A percentile compares a stretch with the other conserved stretches of the same genome.
Conservation (phyloP, 2,888 invertebrate genomes). For the Lochmaea capreae region DNA sequence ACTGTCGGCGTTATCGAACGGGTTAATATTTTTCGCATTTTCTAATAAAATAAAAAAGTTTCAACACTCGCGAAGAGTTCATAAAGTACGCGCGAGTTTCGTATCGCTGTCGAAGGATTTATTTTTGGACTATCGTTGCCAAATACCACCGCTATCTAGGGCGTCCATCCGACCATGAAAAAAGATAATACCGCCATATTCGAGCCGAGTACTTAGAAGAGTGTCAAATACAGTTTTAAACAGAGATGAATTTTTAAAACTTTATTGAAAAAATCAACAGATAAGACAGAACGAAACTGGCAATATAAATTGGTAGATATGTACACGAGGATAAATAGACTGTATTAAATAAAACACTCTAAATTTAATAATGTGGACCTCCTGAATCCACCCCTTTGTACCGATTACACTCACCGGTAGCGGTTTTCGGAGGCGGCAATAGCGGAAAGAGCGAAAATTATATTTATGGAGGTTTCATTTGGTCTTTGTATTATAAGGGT, state of each 20-base stretch:
- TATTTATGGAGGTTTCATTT: constrained; percentile 31
- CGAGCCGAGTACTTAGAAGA: constrained; percentile 29
- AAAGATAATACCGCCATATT: constrained; percentile 49
- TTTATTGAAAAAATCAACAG: not conserved
- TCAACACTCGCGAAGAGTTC: constrained; percentile 7
- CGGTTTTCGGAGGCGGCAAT: constrained; percentile 13
- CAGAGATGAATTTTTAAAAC: not conserved
- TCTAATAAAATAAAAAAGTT: constrained; percentile 14
- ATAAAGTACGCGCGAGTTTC: not conserved
- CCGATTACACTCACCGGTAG: too few relatives aligned
- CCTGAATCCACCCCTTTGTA: not conserved
- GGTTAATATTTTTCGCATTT: not conserved
- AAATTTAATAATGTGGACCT: not conserved
- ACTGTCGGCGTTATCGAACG: not conserved
- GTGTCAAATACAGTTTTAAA: not conserved
- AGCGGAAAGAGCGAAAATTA: constrained; percentile 18
- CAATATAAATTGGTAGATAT: too few relatives aligned
- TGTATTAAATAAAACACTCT: too few relatives aligned
- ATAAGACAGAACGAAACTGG: too few relatives aligned
- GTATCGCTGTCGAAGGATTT: not conserved
- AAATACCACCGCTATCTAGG: constrained; percentile 40
- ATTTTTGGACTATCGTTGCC: constrained; percentile 1
- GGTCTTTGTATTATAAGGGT: constrained; percentile 24
- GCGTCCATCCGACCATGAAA: constrained; percentile 49
- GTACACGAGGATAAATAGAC: too few relatives aligned